phyloP scores from a whole-genome alignment of 2,888 invertebrate species.

The Dryococelus australis region DNA sequence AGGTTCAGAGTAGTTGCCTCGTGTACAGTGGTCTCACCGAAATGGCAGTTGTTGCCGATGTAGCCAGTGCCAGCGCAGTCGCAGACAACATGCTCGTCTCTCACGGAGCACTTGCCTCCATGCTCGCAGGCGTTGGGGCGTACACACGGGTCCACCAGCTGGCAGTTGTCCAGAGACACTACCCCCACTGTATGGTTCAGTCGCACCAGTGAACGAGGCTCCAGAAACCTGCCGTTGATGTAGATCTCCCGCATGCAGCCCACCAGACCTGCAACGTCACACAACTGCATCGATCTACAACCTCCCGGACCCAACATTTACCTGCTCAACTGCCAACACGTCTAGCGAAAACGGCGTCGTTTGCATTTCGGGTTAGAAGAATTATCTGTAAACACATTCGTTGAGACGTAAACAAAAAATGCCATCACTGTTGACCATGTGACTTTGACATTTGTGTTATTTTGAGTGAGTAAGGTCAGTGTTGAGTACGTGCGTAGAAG shows the following conservation, averaged over 20 bases:
- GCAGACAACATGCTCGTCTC: constrained; percentile 86
- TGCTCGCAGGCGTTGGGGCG: constrained; percentile 93
- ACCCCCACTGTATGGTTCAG: constrained; percentile 86
- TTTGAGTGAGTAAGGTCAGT: too few species aligned
- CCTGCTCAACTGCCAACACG: too few species aligned
- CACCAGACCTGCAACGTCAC: constrained; percentile 71
- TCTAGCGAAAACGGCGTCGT: too few species aligned
- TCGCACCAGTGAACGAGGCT: constrained; percentile 81
- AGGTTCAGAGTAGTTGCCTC: too few species aligned
- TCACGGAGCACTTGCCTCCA: constrained; percentile 88
- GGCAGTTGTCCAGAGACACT: constrained; percentile 88
- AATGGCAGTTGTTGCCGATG: constrained; percentile 93
- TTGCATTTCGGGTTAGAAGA: too few species aligned
- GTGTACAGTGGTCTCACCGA: too few species aligned
- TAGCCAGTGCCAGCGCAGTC: constrained; percentile 92
- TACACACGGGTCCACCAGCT: constrained; percentile 88
- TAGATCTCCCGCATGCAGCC: constrained; percentile 91
- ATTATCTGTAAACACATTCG: too few species aligned
- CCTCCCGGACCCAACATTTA: too few species aligned
- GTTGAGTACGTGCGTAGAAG: too few species aligned
- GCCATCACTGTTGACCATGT: too few species aligned
- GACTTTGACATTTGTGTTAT: too few species aligned
- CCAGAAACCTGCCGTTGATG: constrained; percentile 81
- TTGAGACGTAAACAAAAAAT: too few species aligned
- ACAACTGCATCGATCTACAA: constrained; percentile 33